These are phyloP conservation scores for Lasioglossum morio DNA, from an alignment of 2,888 invertebrate species.

Conservation along the genomic window DNA sequence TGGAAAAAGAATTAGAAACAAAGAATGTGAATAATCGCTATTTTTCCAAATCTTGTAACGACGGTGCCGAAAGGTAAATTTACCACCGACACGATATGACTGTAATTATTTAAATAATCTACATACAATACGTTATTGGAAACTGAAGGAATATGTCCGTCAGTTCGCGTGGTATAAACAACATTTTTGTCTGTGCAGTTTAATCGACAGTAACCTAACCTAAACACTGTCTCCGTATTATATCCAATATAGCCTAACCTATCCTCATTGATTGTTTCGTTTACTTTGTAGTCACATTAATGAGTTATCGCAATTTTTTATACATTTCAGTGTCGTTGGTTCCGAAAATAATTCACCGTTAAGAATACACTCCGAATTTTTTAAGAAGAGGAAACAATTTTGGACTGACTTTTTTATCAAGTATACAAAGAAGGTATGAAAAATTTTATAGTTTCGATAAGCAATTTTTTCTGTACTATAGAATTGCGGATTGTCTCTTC, in stretches of 20 bases:
- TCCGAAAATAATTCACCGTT: neutral
- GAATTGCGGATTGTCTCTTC: neutral
- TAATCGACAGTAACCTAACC: too few relatives aligned
- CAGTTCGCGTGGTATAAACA: too few relatives aligned
- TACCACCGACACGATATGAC: neutral
- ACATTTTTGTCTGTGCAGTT: too few relatives aligned
- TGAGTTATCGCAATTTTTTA: neutral
- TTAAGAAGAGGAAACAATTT: conserved; percentile 57
- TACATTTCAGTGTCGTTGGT: neutral
- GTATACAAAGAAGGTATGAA: conserved; percentile 68
- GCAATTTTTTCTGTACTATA: neutral
- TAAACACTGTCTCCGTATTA: too few relatives aligned
- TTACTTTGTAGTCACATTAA: neutral
- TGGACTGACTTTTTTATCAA: conserved; percentile 75
- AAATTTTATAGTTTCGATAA: neutral
- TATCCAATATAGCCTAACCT: neutral
- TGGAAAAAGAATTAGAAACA: neutral
- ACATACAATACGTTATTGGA: neutral
- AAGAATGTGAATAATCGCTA: neutral
- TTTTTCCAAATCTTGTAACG: neutral
- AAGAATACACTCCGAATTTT: conserved; percentile 10
- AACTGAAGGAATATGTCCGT: too few relatives aligned
- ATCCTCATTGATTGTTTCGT: neutral
- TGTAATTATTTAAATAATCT: neutral
- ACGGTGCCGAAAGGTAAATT: neutral